phyloP scores from a whole-genome alignment of 2,113 vertebrate species.

The Hippoglossus stenolepis region DNA sequence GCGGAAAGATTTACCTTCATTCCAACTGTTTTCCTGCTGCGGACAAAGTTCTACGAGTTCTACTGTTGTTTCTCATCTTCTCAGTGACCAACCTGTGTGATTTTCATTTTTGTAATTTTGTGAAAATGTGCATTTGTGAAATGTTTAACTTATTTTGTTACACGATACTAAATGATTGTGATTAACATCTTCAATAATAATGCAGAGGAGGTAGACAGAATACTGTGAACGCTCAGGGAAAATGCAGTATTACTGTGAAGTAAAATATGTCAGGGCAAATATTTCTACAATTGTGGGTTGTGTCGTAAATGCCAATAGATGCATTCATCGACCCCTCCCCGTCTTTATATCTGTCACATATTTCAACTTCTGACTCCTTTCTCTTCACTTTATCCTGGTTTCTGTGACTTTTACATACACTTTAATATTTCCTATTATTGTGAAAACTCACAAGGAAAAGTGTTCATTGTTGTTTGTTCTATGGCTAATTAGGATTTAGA shows the following conservation, averaged over 20 bases:
- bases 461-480: neutral
- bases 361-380: neutral
- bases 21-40: constrained; percentile 20
- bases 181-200: constrained; percentile 25
- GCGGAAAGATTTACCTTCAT: constrained; percentile 10
- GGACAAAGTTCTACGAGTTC: neutral
- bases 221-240: constrained; percentile 27
- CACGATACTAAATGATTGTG: constrained; percentile 13
- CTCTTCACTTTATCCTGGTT: neutral
- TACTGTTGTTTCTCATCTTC: constrained; percentile 2
- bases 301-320: neutral
- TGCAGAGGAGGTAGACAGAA: constrained; percentile 27
- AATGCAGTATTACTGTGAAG: neutral
- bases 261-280: constrained; percentile 1
- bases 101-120: constrained; percentile 21
- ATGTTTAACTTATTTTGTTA: constrained; percentile 60
- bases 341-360: neutral
- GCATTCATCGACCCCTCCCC: too few species aligned
- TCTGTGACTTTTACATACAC: neutral
- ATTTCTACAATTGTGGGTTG: neutral
- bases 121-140: constrained; percentile 40
- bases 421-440: neutral
- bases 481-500: neutral
- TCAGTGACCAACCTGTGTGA: constrained; percentile 27
- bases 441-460: constrained; percentile 1